Percentiles rank a stretch among this genome's conserved stretches.
phyloP scores from a whole-genome alignment of 2,888 invertebrate genomes.

The Tiphia femorata region DNA sequence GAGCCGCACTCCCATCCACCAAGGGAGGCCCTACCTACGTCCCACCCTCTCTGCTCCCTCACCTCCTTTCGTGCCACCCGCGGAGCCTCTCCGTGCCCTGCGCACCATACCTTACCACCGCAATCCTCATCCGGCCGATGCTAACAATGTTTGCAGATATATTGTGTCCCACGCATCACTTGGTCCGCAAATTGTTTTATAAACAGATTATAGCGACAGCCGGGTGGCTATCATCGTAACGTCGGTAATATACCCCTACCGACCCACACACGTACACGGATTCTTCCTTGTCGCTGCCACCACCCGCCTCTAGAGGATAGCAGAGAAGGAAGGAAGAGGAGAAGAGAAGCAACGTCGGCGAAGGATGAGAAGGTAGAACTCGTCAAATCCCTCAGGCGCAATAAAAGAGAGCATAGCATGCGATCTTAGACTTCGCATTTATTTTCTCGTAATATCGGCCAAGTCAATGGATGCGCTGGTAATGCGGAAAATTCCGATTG shows the following conservation, averaged over 20 bases:
- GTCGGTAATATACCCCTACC: slow-evolving; percentile 50
- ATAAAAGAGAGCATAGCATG: slow-evolving; percentile 39
- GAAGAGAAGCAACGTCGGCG: no score
- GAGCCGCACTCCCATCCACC: background rate
- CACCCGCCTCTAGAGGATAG: slow-evolving; percentile 7
- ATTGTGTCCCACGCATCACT: slow-evolving; percentile 77
- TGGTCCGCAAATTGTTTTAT: slow-evolving; percentile 84
- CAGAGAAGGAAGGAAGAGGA: no score
- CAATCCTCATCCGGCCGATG: slow-evolving; percentile 68
- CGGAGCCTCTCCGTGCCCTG: background rate
- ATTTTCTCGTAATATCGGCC: no score
- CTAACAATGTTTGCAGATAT: slow-evolving; percentile 70
- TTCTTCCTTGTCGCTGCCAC: slow-evolving; percentile 6
- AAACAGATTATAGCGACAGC: slow-evolving; percentile 80
- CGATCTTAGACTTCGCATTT: slow-evolving; percentile 2
- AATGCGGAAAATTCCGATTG: no score
- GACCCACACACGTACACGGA: slow-evolving; percentile 19
- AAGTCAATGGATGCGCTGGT: no score
- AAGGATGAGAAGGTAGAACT: no score
- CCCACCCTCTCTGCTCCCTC: slow-evolving; percentile 7
- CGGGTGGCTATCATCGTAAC: slow-evolving; percentile 64
- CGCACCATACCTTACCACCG: slow-evolving; percentile 55
- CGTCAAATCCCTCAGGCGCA: slow-evolving; percentile 42
- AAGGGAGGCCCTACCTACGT: background rate
- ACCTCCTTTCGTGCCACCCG: slow-evolving; percentile 20